Evolutionary conservation across 2,888 invertebrate genomes (phyloP).

Genomic region (Coenonympha glycerion): DNA sequence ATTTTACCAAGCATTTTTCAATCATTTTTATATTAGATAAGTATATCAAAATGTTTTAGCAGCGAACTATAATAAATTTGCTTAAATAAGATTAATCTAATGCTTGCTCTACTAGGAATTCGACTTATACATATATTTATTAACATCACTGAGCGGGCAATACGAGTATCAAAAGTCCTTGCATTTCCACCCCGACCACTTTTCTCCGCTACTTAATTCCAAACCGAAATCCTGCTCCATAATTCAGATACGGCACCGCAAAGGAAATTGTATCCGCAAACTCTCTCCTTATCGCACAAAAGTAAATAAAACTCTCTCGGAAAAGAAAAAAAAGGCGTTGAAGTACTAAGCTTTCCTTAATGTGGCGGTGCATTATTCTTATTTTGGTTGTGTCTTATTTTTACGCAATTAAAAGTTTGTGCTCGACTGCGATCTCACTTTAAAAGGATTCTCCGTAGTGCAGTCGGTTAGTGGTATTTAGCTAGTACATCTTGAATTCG

Average conservation of each 20-base stretch:
- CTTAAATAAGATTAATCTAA: too few species aligned
- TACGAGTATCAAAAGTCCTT: slow-evolving; percentile 12
- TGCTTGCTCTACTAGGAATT: too few species aligned
- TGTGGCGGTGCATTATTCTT: not conserved
- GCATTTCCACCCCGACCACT: slow-evolving; percentile 6
- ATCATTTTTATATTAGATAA: too few species aligned
- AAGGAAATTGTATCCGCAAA: slow-evolving; percentile 26
- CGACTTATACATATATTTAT: not conserved
- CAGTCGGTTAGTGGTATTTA: too few species aligned
- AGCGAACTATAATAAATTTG: too few species aligned
- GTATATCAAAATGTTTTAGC: too few species aligned
- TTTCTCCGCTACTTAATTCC: slow-evolving; percentile 15
- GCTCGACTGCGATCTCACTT: not conserved
- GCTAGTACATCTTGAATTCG: too few species aligned
- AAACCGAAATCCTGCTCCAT: slow-evolving; percentile 22
- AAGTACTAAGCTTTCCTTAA: slow-evolving; percentile 7
- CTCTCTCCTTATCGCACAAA: slow-evolving; percentile 22
- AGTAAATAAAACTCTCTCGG: slow-evolving; percentile 13
- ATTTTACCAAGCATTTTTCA: too few species aligned
- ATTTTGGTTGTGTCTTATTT: not conserved
- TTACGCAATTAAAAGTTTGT: not conserved
- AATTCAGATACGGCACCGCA: slow-evolving; percentile 23
- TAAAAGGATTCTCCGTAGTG: too few species aligned
- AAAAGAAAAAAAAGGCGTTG: not conserved
- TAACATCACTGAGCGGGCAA: slow-evolving; percentile 1